A percentile compares a stretch with the other conserved stretches of the same genome.
Evolutionary conservation across 2,888 invertebrate species (phyloP).

Genomic region (Pseudoips prasinana): DNA sequence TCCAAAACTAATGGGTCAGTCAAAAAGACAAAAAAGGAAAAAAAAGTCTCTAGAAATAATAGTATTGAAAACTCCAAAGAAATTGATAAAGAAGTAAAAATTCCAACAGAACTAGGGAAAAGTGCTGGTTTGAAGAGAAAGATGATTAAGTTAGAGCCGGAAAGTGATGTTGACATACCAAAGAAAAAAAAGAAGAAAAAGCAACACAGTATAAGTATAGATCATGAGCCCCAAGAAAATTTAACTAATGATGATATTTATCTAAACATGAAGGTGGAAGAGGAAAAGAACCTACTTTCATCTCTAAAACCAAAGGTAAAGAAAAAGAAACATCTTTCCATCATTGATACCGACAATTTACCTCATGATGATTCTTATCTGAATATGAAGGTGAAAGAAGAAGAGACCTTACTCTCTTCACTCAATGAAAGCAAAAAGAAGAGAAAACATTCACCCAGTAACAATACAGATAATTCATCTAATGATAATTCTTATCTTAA

Average conservation of each 20-base stretch:
- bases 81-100: conserved; percentile 1
- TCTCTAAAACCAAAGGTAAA: conserved; percentile 17
- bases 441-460: neutral
- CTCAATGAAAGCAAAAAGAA: conserved; percentile 17
- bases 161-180: conserved; percentile 43
- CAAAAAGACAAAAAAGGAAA: conserved; percentile 30
- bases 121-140: too few species aligned
- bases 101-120: conserved; percentile 9
- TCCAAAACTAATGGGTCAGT: conserved; percentile 11
- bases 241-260: conserved; percentile 6
- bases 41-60: conserved; percentile 18
- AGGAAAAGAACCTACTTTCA: conserved; percentile 30
- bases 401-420: conserved; percentile 16
- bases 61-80: conserved; percentile 3
- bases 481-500: conserved; percentile 45
- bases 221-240: too few species aligned
- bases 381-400: conserved; percentile 48
- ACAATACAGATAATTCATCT: neutral
- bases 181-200: conserved; percentile 32
- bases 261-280: conserved; percentile 47
- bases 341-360: neutral
- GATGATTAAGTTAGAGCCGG: conserved; percentile 42
- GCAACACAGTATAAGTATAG: conserved; percentile 15
- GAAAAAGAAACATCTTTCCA: neutral
- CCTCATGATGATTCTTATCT: conserved; percentile 42